Base-by-base conservation (phyloP, 2,888 invertebrate genomes). In the Lepas anatifera region DNA sequence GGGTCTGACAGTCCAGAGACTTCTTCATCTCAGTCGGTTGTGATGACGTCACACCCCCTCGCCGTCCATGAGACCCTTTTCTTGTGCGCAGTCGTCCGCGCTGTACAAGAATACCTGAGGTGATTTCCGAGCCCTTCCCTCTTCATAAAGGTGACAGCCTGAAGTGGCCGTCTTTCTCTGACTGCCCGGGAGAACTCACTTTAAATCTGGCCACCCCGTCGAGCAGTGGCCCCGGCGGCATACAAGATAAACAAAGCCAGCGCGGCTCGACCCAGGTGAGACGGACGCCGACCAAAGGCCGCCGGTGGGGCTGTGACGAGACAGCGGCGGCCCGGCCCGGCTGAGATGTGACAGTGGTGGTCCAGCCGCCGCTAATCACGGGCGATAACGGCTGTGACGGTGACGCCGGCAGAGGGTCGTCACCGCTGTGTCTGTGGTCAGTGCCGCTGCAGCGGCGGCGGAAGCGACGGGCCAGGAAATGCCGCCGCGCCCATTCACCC, bases 91-190 rank as follows among this genome's bases (percentile, higher is more conserved):
- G 52, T 29, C 52, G 29, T 27, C 52, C 27, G 29, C 29, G 13
- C 52, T 16, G 13, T 52, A 29, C 2, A n/a, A 29, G 3, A 3
- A 16, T 8, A 13, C 10, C 13, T 16, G 13, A 29, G 52, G 29
- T 52, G 52, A 52, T 52, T 52, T 52, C 25, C 29, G 27, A 52
- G 52, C 13, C 52, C 2, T 52, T 52, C 52, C 29, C 52, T 52
- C 52, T 52, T 52, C 52, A 52, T 52, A 52, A 52, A 52, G 52
- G 52, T 16, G 52, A 52, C 52, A 52, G 52, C 52, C 7, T 16
- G 52, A 29, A n/a, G 29, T 22, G 29, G 52, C 29, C 52, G 52
- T 29, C 52, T 52, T 52, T 52, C 52, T 52, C 52, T 52, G 13
- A 6, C 52, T 10, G 29, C 13, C 52, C 52, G 29, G 52, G 52